Conservation (phyloP, 2,888 invertebrate species). For the Chrysina gloriosa region DNA sequence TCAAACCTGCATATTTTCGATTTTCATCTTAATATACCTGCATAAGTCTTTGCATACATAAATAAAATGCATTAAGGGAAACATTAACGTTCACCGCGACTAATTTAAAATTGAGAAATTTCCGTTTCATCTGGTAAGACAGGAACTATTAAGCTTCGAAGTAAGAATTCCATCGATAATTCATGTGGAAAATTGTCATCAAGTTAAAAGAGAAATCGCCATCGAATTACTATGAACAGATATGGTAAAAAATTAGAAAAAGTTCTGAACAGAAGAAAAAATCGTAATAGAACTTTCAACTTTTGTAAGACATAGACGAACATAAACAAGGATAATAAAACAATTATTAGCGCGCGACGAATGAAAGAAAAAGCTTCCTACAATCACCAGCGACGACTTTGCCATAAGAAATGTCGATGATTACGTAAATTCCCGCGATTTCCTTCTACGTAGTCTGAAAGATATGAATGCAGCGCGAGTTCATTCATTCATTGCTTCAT, state of each 20-base stretch:
- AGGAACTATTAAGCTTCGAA: conserved; percentile 19
- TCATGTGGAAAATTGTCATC: conserved; percentile 9
- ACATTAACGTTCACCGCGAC: neutral
- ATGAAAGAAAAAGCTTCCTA: conserved; percentile 3
- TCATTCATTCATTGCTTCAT: conserved; percentile 2
- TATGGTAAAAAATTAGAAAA: neutral
- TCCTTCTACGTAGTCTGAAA: conserved; percentile 11
- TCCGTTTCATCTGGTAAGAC: conserved; percentile 14
- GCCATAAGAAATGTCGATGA: neutral
- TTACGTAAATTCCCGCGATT: conserved; percentile 9
- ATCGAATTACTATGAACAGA: neutral
- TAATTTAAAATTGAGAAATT: conserved; percentile 21
- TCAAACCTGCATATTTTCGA: neutral
- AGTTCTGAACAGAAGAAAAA: neutral
- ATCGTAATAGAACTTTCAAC: neutral
- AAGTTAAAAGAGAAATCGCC: conserved; percentile 11
- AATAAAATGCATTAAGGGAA: neutral
- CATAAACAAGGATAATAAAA: neutral
- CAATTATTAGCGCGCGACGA: neutral
- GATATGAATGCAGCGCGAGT: conserved; percentile 14
- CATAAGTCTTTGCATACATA: conserved; percentile 4
- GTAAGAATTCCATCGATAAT: conserved; percentile 30
- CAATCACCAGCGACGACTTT: neutral
- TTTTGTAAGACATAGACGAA: neutral
- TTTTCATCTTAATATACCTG: neutral